These are phyloP conservation scores for Drosophila orosa DNA, from an alignment of 1,140 invertebrate genomes.

Conservation along the genomic window DNA sequence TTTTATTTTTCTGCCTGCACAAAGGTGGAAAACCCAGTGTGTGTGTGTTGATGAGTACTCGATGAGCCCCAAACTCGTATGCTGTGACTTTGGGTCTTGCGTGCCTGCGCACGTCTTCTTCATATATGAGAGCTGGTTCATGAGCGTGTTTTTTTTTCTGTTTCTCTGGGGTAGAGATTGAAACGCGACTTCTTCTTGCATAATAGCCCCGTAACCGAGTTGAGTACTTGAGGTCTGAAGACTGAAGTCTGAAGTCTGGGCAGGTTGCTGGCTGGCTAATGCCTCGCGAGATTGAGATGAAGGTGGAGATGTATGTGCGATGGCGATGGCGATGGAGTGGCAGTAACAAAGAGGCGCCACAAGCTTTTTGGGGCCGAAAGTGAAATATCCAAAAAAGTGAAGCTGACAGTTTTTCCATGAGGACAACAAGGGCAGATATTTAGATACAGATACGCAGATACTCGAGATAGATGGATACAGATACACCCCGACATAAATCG, in stretches of 20 bases:
- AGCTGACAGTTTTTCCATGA: slow-evolving; percentile 73
- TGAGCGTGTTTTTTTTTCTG: slow-evolving; percentile 24
- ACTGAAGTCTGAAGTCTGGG: slow-evolving; percentile 38
- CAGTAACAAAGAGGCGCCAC: slow-evolving; percentile 71
- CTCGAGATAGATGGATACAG: slow-evolving; percentile 19
- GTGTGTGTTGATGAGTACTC: slow-evolving; percentile 54
- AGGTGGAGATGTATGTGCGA: slow-evolving; percentile 18
- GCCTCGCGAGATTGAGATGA: slow-evolving; percentile 47
- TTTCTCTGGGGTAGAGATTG: slow-evolving; percentile 32
- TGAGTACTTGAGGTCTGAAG: slow-evolving; percentile 68
- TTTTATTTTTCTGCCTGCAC: slow-evolving; percentile 32
- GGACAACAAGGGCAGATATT: slow-evolving; percentile 55
- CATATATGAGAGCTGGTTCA: slow-evolving; percentile 68
- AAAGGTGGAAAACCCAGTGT: slow-evolving; percentile 72
- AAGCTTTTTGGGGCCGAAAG: slow-evolving; percentile 53
- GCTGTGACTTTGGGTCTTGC: slow-evolving; percentile 40
- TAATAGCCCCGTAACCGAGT: slow-evolving; percentile 60
- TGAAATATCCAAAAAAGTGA: slow-evolving; percentile 67
- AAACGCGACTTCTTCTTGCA: slow-evolving; percentile 77
- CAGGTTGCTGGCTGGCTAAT: slow-evolving; percentile 65
- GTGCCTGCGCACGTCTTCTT: slow-evolving; percentile 45
- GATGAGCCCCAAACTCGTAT: slow-evolving; percentile 41
- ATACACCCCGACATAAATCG: slow-evolving; percentile 65
- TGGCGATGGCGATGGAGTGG: slow-evolving; percentile 27
- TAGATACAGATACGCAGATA: slow-evolving; percentile 40